These are phyloP conservation scores for Diachrysia chrysitis DNA, from an alignment of 2,888 invertebrate genomes.

Conservation along the genomic window DNA sequence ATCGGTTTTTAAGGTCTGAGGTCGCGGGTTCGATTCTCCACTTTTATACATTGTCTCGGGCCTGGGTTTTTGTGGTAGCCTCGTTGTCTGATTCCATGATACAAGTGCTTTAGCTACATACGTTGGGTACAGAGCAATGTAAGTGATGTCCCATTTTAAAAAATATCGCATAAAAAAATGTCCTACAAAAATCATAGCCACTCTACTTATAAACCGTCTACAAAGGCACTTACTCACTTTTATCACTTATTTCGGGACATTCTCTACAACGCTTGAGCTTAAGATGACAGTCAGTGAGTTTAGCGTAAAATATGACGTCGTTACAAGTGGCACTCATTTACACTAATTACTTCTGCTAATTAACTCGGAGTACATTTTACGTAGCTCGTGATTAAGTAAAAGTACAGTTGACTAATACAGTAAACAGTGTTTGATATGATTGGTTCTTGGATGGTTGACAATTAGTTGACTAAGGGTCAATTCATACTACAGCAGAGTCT, in stretches of 20 bases:
- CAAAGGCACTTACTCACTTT: constrained; percentile 29
- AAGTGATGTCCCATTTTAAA: too few species aligned
- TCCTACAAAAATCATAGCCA: constrained; percentile 7
- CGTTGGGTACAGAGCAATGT: too few species aligned
- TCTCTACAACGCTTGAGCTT: constrained; percentile 18
- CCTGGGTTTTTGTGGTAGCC: too few species aligned
- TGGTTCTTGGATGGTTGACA: too few species aligned
- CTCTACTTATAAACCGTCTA: constrained; percentile 4
- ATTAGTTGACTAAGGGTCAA: too few species aligned
- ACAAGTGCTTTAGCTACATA: too few species aligned
- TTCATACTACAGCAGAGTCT: too few species aligned
- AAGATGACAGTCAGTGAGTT: constrained; percentile 19
- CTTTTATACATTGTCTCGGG: too few species aligned
- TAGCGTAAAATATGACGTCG: constrained; percentile 10
- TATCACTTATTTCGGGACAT: constrained; percentile 44
- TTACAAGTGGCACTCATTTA: not conserved
- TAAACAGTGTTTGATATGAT: too few species aligned
- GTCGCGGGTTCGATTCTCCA: too few species aligned
- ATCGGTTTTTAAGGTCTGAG: too few species aligned
- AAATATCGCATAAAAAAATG: not conserved
- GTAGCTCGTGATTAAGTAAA: not conserved
- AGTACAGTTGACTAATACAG: not conserved
- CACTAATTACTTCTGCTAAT: not conserved
- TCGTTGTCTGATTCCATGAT: too few species aligned
- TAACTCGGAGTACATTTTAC: not conserved